These are phyloP conservation scores for Mobula birostris DNA, from an alignment of 2,113 vertebrate genomes.

Conservation along the genomic window DNA sequence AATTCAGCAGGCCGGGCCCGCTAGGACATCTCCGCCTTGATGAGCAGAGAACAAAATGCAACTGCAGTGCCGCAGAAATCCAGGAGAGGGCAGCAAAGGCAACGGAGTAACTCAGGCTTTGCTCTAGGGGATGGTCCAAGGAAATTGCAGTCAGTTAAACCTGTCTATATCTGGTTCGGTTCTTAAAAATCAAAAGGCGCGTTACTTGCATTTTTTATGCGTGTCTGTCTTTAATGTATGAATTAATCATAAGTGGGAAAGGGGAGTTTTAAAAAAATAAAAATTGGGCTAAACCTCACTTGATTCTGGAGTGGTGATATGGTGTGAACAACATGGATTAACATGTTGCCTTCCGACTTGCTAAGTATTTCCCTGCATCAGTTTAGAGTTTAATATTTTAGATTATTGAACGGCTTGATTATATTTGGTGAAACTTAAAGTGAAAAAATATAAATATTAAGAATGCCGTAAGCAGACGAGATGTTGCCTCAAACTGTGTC, in stretches of 20 bases:
- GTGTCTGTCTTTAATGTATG: neutral
- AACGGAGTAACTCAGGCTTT: neutral
- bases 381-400: no score
- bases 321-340: neutral
- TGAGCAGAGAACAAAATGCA: neutral
- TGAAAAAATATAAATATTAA: no score
- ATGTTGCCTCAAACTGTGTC: no score
- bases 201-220: neutral
- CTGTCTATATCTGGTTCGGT: neutral
- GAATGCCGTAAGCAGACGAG: neutral
- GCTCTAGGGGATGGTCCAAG: neutral
- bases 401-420: neutral
- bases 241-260: neutral
- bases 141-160: neutral
- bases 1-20: no score
- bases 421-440: neutral
- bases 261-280: neutral
- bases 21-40: no score
- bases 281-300: neutral
- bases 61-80: neutral
- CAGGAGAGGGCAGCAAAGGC: conserved; percentile 13
- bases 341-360: no score
- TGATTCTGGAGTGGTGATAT: neutral
- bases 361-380: no score
- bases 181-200: neutral